A percentile compares a stretch with the other conserved stretches of the same genome.
phyloP scores from a whole-genome alignment of 1,140 invertebrate genomes.

The Drosophila murphyi region DNA sequence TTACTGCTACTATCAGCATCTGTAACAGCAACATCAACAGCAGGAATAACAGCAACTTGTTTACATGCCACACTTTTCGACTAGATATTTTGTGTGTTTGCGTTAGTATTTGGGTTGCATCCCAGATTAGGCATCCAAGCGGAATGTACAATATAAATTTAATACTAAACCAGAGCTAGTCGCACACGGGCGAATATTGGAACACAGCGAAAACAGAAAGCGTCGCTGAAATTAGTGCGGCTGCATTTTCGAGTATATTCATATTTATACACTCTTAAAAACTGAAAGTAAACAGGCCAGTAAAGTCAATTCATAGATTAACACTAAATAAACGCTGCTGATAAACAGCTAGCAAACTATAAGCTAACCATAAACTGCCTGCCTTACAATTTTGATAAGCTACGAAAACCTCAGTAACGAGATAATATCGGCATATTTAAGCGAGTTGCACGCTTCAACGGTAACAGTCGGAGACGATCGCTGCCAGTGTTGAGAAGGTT shows the following conservation, averaged over 20 bases:
- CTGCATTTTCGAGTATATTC: background rate
- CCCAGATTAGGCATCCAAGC: conserved; percentile 72
- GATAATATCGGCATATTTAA: conserved; percentile 62
- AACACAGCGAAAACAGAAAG: background rate
- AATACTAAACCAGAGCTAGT: conserved; percentile 8
- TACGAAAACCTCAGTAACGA: conserved; percentile 39
- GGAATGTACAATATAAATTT: conserved; percentile 49
- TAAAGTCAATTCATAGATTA: conserved; percentile 45
- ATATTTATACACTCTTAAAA: conserved; percentile 1
- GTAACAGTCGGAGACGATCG: conserved; percentile 44
- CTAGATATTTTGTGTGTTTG: conserved; percentile 20
- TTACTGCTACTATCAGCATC: conserved; percentile 34
- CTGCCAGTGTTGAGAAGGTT: conserved; percentile 64
- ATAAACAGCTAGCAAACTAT: conserved; percentile 30
- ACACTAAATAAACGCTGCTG: conserved; percentile 26
- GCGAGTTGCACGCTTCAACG: conserved; percentile 13
- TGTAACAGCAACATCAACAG: conserved; percentile 53
- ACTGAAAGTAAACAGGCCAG: background rate
- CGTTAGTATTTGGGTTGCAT: conserved; percentile 40
- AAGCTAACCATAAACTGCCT: conserved; percentile 27
- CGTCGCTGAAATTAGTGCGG: background rate
- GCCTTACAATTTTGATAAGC: conserved; percentile 19
- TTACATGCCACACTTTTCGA: conserved; percentile 53
- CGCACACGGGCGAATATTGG: conserved; percentile 9
- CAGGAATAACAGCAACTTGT: conserved; percentile 55